These are phyloP conservation scores for Mus musculus DNA, from an alignment of 2,113 vertebrate species.

Conservation along the genomic window DNA sequence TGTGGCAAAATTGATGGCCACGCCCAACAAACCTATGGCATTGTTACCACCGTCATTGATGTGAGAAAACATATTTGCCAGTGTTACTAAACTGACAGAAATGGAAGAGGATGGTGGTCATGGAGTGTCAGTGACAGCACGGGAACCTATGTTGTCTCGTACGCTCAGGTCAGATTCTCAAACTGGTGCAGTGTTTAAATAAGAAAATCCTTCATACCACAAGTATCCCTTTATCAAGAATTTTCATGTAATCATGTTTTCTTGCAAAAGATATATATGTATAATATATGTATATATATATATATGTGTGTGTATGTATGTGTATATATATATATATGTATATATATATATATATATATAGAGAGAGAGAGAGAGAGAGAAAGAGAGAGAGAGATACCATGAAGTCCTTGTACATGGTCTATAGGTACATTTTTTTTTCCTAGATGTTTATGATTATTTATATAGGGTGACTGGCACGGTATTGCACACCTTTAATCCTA, in stretches of 20 bases:
- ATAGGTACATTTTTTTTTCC: neutral
- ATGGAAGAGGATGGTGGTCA: neutral
- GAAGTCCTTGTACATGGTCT: neutral
- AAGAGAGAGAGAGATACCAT: neutral
- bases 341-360: too few species aligned
- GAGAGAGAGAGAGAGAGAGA: too few species aligned
- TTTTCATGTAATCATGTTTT: neutral
- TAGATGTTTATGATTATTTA: neutral
- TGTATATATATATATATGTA: too few species aligned
- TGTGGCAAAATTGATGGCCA: neutral
- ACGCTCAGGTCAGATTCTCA: neutral
- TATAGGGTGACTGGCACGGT: neutral
- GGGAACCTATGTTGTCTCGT: neutral
- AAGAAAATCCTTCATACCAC: neutral
- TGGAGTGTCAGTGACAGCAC: neutral
- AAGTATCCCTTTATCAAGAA: neutral
- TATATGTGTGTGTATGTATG: too few species aligned
- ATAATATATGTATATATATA: too few species aligned
- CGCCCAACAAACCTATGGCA: neutral
- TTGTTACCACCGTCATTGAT: neutral
- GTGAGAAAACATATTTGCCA: neutral
- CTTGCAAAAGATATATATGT: too few species aligned
- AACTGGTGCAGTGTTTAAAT: neutral
- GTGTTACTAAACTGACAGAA: neutral
- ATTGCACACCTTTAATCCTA: neutral